Conservation (phyloP, 1,140 invertebrate genomes). For the Euwallacea similis region DNA sequence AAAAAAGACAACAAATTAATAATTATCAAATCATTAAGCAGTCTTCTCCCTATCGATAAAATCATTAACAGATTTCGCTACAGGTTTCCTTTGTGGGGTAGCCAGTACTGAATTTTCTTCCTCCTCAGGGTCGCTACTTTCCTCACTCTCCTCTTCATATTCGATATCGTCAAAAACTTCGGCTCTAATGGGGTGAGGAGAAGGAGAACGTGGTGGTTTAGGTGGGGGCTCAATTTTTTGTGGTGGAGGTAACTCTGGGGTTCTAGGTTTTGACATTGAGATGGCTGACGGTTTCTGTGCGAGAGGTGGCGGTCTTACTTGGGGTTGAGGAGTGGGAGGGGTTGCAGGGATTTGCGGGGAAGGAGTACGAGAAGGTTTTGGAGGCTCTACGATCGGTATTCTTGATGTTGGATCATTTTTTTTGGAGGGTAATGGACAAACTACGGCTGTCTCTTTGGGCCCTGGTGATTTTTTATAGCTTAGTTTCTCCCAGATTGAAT, state of each 20-base stretch:
- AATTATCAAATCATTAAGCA: slow-evolving; percentile 6
- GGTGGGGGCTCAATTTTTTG: slow-evolving; percentile 41
- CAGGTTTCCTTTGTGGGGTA: slow-evolving; percentile 30
- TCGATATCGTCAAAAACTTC: slow-evolving; percentile 48
- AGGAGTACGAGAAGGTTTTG: slow-evolving; percentile 32
- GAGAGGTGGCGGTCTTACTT: slow-evolving; percentile 19
- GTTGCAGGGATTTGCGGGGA: slow-evolving; percentile 22
- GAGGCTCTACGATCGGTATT: slow-evolving; percentile 36
- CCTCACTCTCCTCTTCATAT: slow-evolving; percentile 46
- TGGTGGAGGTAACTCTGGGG: slow-evolving; percentile 1
- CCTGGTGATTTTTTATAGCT: slow-evolving; percentile 34
- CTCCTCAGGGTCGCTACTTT: slow-evolving; percentile 40
- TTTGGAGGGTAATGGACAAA: slow-evolving; percentile 38
- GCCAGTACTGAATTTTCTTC: slow-evolving; percentile 48
- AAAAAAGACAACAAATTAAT: slow-evolving; percentile 17
- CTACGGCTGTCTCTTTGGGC: slow-evolving; percentile 37
- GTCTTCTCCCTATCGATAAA: slow-evolving; percentile 40
- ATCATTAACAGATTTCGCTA: slow-evolving; percentile 40
- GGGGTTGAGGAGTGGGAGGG: slow-evolving; percentile 18
- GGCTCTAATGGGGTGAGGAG: slow-evolving; percentile 46
- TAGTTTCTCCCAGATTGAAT: slow-evolving; percentile 40
- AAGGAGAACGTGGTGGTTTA: slow-evolving; percentile 48
- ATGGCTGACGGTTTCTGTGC: slow-evolving; percentile 21
- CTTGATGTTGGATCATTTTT: slow-evolving; percentile 35
- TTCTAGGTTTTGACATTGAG: slow-evolving; percentile 26